A percentile compares a stretch with the other conserved stretches of the same genome.
phyloP scores from a whole-genome alignment of 2,888 invertebrate species.

The Himalopsyche anomala region DNA sequence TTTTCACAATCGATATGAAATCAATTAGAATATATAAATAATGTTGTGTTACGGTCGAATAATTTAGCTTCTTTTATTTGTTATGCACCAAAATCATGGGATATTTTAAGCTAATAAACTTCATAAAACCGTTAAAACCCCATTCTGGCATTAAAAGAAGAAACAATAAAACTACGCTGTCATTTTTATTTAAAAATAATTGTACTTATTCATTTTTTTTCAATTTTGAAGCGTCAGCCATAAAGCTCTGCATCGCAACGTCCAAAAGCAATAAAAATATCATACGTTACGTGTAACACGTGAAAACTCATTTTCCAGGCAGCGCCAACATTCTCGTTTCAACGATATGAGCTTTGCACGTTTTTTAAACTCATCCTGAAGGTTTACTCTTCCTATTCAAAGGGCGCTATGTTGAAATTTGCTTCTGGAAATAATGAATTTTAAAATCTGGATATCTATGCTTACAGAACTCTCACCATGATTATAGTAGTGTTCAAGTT shows the following conservation, averaged over 20 bases:
- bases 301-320: constrained; percentile 47
- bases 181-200: not conserved
- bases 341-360: constrained; percentile 13
- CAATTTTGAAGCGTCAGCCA: not conserved
- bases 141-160: too few species aligned
- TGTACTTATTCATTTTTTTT: not conserved
- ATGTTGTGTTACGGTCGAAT: too few species aligned
- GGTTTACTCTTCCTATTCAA: not conserved
- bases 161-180: not conserved
- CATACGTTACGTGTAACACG: constrained; percentile 36
- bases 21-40: too few species aligned
- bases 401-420: not conserved
- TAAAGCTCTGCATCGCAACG: not conserved
- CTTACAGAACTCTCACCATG: too few species aligned
- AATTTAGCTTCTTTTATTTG: too few species aligned
- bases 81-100: too few species aligned
- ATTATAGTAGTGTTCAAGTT: too few species aligned
- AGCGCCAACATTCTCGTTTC: not conserved
- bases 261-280: constrained; percentile 48
- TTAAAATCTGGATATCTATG: too few species aligned
- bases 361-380: constrained; percentile 27
- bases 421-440: too few species aligned
- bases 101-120: too few species aligned
- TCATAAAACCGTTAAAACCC: too few species aligned
- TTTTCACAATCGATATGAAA: too few species aligned